phyloP scores from a whole-genome alignment of 2,797 vertebrate species.

The Cirrhinus molitorella region DNA sequence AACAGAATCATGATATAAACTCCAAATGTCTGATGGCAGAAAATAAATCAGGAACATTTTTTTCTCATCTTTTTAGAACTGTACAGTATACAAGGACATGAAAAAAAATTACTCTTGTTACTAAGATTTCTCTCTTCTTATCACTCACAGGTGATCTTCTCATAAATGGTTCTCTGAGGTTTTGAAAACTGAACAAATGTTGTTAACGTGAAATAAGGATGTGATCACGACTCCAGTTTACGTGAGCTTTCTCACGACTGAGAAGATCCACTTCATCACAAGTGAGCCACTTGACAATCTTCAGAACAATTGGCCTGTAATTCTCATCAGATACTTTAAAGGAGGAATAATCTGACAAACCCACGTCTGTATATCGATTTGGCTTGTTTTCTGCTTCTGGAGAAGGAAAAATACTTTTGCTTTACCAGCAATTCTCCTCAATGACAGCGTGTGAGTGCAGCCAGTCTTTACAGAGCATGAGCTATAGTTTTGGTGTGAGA shows the following conservation, averaged over 20 bases:
- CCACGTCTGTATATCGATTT: slow-evolving; percentile 1
- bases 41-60: not conserved
- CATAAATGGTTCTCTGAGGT: not conserved
- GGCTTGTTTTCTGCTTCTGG: slow-evolving; percentile 19
- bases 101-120: not conserved
- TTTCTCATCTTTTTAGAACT: not conserved
- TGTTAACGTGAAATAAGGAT: not conserved
- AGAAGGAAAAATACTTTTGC: slow-evolving; percentile 25
- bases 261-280: not conserved
- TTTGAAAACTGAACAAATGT: slow-evolving; percentile 5
- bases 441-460: not conserved
- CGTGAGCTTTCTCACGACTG: not conserved
- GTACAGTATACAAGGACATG: not conserved
- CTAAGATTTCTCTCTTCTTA: slow-evolving; percentile 5
- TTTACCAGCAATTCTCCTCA: not conserved
- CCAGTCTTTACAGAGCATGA: not conserved
- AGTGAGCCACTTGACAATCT: not conserved
- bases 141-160: not conserved
- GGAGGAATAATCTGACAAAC: not conserved
- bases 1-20: not conserved
- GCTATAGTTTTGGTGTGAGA: not conserved
- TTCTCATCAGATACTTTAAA: slow-evolving; percentile 3
- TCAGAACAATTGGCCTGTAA: not conserved
- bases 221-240: not conserved
- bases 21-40: not conserved